Percentiles rank a stretch among this genome's conserved stretches.
Conservation (phyloP, 1,140 invertebrate species). For the Caenorhabditis tropicalis region DNA sequence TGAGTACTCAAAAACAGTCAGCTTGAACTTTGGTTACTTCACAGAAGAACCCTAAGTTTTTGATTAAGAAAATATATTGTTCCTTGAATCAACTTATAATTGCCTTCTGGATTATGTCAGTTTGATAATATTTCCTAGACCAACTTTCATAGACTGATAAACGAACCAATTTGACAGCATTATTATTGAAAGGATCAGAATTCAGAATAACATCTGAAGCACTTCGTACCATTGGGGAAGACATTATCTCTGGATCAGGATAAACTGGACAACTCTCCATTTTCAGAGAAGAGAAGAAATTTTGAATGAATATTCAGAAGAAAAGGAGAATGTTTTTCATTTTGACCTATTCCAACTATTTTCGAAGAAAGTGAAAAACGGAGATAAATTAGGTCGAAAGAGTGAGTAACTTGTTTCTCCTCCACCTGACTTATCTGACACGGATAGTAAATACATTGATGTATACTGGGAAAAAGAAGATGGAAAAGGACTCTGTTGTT, state of each 20-base stretch:
- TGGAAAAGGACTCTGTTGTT: not conserved
- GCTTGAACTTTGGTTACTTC: not conserved
- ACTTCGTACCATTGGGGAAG: conserved; percentile 19
- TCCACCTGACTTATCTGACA: not conserved
- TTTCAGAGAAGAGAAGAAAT: not conserved
- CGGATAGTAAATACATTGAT: not conserved
- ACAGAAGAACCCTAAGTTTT: too few relatives aligned
- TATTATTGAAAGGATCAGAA: not conserved
- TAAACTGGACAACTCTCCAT: not conserved
- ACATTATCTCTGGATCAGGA: not conserved
- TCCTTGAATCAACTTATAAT: too few relatives aligned
- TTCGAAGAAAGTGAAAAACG: not conserved
- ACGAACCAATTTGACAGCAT: not conserved
- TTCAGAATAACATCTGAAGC: conserved; percentile 14
- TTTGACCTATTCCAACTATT: not conserved
- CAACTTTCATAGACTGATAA: not conserved
- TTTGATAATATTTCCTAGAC: not conserved
- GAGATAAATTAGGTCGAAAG: conserved; percentile 16
- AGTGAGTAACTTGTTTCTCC: not conserved
- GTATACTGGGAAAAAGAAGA: not conserved
- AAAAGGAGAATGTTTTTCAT: not conserved
- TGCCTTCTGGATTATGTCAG: too few relatives aligned
- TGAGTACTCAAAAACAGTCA: not conserved
- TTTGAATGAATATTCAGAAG: not conserved
- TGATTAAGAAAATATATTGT: too few relatives aligned